Conservation (phyloP, 2,888 invertebrate species). For the Nemotelus nigrinus region DNA sequence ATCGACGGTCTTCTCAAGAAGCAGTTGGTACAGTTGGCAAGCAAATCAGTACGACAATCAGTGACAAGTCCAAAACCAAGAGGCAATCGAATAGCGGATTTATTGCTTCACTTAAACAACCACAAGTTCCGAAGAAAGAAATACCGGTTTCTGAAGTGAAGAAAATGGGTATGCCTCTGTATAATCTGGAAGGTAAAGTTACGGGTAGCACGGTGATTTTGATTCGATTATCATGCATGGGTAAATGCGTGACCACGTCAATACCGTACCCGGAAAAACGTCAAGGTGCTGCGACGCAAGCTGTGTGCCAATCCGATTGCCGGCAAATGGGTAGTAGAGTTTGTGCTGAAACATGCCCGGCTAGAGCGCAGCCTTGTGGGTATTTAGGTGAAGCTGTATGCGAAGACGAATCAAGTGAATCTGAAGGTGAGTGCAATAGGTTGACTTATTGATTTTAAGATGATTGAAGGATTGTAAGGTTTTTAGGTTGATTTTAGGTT, state of each 20-base stretch:
- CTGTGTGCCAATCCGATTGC: constrained; percentile 7
- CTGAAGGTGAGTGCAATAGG: constrained; percentile 9
- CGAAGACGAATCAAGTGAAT: neutral
- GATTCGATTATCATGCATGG: constrained; percentile 61
- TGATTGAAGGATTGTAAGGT: too few species aligned
- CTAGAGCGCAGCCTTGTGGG: constrained; percentile 13
- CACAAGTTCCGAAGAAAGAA: constrained; percentile 24
- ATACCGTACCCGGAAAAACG: constrained; percentile 14
- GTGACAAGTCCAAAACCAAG: too few species aligned
- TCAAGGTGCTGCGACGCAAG: neutral
- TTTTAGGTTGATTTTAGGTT: too few species aligned
- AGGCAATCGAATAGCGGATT: too few species aligned
- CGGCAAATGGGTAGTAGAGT: neutral
- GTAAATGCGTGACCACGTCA: constrained; percentile 56
- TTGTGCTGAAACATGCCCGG: constrained; percentile 16
- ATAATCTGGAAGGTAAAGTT: constrained; percentile 58
- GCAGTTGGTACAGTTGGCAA: neutral
- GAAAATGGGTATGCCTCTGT: constrained; percentile 60
- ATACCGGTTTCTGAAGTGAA: constrained; percentile 56
- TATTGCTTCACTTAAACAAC: neutral
- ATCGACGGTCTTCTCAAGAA: neutral
- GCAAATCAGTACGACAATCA: constrained; percentile 47
- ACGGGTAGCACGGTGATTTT: constrained; percentile 62
- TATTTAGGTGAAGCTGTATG: neutral
- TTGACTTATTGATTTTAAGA: too few species aligned